A percentile compares a stretch with the other conserved stretches of the same genome.
Evolutionary conservation across 2,113 vertebrate species (phyloP).

Genomic region (Corvus moneduloides): DNA sequence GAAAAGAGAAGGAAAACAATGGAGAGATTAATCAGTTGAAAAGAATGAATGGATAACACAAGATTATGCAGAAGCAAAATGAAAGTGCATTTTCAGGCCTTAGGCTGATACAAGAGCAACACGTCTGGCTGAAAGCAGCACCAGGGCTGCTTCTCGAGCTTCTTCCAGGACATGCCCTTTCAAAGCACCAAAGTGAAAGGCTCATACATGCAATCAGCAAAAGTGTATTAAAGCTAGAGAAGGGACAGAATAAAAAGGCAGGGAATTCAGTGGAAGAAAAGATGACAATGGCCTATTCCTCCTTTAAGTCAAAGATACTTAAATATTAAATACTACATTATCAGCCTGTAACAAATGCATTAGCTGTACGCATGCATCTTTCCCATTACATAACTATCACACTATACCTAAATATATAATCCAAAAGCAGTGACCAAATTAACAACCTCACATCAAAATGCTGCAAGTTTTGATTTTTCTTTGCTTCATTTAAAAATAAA

Average conservation of each 20-base stretch:
- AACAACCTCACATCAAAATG: background rate
- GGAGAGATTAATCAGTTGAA: slow-evolving; percentile 59
- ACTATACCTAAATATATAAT: background rate
- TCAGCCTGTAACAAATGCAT: background rate
- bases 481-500: background rate
- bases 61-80: background rate
- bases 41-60: slow-evolving; percentile 28
- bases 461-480: background rate
- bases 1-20: slow-evolving; percentile 35
- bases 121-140: background rate
- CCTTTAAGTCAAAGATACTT: background rate
- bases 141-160: background rate
- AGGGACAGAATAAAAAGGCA: background rate
- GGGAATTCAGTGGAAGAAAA: background rate
- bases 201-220: background rate
- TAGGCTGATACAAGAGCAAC: background rate
- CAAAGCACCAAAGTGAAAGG: background rate
- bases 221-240: background rate
- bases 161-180: background rate
- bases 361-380: background rate
- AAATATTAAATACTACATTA: background rate
- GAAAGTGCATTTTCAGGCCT: background rate
- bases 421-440: background rate
- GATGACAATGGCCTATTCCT: background rate
- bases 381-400: background rate